Percentiles rank a stretch among this genome's conserved stretches.
Evolutionary conservation across 2,113 vertebrate genomes (phyloP).

Genomic region (Reinhardtius hippoglossoides): DNA sequence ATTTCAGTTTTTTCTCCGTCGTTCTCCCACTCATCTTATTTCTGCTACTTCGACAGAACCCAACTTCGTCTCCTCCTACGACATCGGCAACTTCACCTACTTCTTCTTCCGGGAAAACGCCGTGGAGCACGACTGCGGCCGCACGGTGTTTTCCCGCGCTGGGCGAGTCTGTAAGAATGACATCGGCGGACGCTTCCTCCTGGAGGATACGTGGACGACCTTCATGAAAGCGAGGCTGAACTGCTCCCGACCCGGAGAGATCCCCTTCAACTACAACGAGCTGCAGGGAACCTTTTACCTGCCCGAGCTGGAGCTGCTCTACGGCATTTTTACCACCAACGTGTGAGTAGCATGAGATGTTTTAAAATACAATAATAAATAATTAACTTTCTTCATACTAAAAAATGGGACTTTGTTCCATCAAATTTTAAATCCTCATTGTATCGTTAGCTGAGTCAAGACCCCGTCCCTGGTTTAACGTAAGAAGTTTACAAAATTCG

Average conservation of each 20-base stretch:
- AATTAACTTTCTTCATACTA: background rate
- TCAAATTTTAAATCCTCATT: too few relatives aligned
- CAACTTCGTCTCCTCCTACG: constrained; percentile 97
- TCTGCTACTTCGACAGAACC: constrained; percentile 84
- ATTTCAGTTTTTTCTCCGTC: background rate
- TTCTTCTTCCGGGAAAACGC: constrained; percentile 98
- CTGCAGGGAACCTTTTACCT: constrained; percentile 96
- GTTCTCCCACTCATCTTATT: constrained; percentile 11
- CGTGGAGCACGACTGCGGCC: constrained; percentile 95
- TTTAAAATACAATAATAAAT: background rate
- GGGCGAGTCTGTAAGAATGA: constrained; percentile 97
- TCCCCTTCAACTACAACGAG: constrained; percentile 96
- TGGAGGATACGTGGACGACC: constrained; percentile 98
- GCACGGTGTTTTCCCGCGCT: constrained; percentile 92
- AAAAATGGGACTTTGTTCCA: too few relatives aligned
- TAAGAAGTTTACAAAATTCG: too few relatives aligned
- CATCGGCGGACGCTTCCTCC: constrained; percentile 93
- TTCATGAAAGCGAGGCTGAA: constrained; percentile 98
- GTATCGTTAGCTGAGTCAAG: too few relatives aligned
- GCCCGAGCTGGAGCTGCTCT: constrained; percentile 94
- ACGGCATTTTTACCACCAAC: constrained; percentile 97
- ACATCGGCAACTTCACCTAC: constrained; percentile 96
- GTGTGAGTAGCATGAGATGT: constrained; percentile 85
- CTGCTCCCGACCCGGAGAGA: constrained; percentile 95
- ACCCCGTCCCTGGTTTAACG: too few relatives aligned